Evolutionary conservation across 1,140 invertebrate species (phyloP), one percentile per base, ranked within the genome.

Genomic region (Drosophila sproati): DNA sequence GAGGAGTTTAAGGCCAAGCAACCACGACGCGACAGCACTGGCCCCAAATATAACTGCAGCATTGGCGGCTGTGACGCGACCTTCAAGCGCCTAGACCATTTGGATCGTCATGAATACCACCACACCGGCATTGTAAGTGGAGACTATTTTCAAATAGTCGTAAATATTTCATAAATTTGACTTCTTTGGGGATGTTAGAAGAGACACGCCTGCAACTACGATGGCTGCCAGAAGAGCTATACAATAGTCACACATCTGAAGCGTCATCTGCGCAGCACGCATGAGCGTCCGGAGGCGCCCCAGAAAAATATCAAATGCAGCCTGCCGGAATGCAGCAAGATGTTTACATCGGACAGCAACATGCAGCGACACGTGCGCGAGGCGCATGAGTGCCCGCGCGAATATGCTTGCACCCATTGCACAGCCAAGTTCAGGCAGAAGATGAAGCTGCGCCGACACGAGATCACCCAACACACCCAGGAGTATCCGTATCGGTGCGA

Each of bases 101-200:
- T 92, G 61, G 91, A 92, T 62, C 87, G 90, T n/a, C 91, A 92
- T 70, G 91, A 91, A 48, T 92, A 74, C 51, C 83, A 92, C 34
- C 91, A 92, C 32, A 91, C 89, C 1, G 91, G 91, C 56, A 61
- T 91, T 37, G 91, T 92, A 74, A 83, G 77, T 77, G 32, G 1
- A 10, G 29, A 35, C 37, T 5, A 10, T 3, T 0, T 2, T 3
- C 45, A 28, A 61, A 6, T 6, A 20, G 20, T 8, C 7, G 3
- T n/a, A 41, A 0, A 0, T 43, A 6, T 10, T 10, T 54, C 5
- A 37, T 20, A 20, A 8, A 5, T 4, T 55, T 12, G 7, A 7
- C 50, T 6, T 35, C 1, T 43, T 43, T 1, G 20, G 20, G 3
- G 4, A 48, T 48, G 73, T 7, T 60, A 92, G 92, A 92, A 91